phyloP scores from a whole-genome alignment of 2,888 invertebrate genomes.

The Sycophila texana region DNA sequence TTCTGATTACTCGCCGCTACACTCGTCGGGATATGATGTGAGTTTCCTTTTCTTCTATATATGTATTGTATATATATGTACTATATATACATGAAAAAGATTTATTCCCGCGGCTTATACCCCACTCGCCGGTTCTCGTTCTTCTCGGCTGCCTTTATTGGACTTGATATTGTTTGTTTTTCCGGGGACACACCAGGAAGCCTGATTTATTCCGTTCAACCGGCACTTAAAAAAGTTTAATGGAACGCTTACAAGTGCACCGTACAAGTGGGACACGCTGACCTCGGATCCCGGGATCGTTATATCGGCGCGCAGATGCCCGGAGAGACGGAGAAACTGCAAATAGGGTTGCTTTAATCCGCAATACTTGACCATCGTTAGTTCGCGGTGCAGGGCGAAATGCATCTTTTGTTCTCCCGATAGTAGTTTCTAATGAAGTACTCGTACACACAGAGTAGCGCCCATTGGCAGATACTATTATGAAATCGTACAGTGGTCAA shows the following conservation, averaged over 20 bases:
- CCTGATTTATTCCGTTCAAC: neutral
- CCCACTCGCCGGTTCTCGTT: conserved; percentile 10
- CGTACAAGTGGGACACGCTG: neutral
- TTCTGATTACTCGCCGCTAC: conserved; percentile 40
- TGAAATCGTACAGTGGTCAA: no score
- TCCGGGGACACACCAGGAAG: neutral
- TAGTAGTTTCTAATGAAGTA: no score
- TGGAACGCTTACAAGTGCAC: conserved; percentile 24
- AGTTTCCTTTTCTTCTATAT: conserved; percentile 36
- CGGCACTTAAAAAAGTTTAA: conserved; percentile 28
- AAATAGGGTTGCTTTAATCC: no score
- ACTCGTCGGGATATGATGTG: conserved; percentile 46
- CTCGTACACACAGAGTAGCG: no score
- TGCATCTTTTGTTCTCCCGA: neutral
- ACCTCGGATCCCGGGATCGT: neutral
- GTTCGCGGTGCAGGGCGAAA: neutral
- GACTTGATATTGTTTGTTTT: conserved; percentile 27
- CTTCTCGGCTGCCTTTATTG: conserved; percentile 29
- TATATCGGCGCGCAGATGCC: neutral
- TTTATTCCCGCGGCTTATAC: conserved; percentile 30
- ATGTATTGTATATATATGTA: no score
- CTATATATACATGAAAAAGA: conserved; percentile 17
- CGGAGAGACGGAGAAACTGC: neutral
- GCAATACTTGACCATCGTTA: no score
- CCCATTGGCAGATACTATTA: no score